Evolutionary conservation across 2,888 invertebrate genomes (phyloP).

Genomic region (Drosophila mulleri): DNA sequence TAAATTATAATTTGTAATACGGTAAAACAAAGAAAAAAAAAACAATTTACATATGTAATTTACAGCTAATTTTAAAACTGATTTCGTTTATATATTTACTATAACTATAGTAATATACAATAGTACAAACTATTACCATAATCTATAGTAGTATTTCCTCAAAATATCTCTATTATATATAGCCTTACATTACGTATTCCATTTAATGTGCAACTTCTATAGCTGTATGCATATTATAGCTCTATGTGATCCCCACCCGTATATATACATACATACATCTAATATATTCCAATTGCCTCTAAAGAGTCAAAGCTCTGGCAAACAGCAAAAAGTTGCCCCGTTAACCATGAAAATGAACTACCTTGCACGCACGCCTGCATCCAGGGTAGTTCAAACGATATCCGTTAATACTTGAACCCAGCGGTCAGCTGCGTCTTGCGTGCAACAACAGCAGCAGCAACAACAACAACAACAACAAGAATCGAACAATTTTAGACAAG

Average conservation of each 20-base stretch:
- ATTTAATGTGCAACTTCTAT: background rate
- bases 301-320: slow-evolving; percentile 1
- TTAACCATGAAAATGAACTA: background rate
- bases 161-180: background rate
- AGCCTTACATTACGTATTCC: background rate
- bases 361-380: background rate
- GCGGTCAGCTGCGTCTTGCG: slow-evolving; percentile 72
- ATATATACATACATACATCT: too few species aligned
- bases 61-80: too few species aligned
- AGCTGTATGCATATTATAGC: background rate
- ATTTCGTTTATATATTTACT: too few species aligned
- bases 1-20: too few species aligned
- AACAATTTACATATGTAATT: too few species aligned
- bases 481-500: slow-evolving; percentile 63
- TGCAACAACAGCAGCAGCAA: slow-evolving; percentile 35
- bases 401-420: slow-evolving; percentile 79
- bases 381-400: slow-evolving; percentile 59
- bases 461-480: slow-evolving; percentile 25
- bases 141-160: background rate
- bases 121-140: too few species aligned
- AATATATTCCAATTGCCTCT: background rate
- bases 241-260: background rate
- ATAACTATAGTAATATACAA: too few species aligned
- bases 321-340: background rate
- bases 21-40: too few species aligned